Base-by-base conservation (phyloP, 2,888 invertebrate genomes). In the Celastrina argiolus region DNA sequence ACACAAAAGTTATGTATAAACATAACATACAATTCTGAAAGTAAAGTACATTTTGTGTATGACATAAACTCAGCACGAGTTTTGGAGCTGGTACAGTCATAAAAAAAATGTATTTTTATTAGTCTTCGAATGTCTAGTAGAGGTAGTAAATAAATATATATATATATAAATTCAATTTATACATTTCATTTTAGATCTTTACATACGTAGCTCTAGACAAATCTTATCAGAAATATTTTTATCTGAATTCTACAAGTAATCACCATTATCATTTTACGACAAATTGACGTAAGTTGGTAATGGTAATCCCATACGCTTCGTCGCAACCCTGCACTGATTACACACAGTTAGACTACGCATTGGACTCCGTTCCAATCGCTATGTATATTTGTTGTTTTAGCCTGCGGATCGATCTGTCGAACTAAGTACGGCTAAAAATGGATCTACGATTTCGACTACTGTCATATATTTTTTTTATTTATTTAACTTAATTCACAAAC, bases 51-150 rank as follows among this genome's bases (percentile, higher is more conserved):
- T 51, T 51, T 51, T 51, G 51, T 51, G 12, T 51, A 51, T 22
- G 51, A 51, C n/a, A n/a, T n/a, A n/a, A n/a, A n/a, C 51, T 22
- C 5, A 26, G 34, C 34, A n/a, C 16, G 34, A 59, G 59, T 34
- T 59, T 31, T 8, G 59, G 34, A 61, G 39, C 14, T 36, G 39
- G 61, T 39, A 61, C 61, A 61, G 61, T 36, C 39, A 22, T 61
- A 61, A 61, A 61, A 39, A 39, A 61, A 61, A 61, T 39, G 61
- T 61, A 36, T 61, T 61, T 61, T 39, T 61, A 61, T 61, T 36
- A 22, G 22, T 22, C 61, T 39, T 12, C 18, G 22, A 22, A 61
- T 39, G 39, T 36, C 36, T 61, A 61, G 61, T 39, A 7, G 36
- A 36, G 14, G 22, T 39, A 61, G 31, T 61, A 61, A 61, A 61